A percentile compares a stretch with the other conserved stretches of the same genome.
phyloP scores from a whole-genome alignment of 2,113 vertebrate species.

The Salvelinus namaycush region DNA sequence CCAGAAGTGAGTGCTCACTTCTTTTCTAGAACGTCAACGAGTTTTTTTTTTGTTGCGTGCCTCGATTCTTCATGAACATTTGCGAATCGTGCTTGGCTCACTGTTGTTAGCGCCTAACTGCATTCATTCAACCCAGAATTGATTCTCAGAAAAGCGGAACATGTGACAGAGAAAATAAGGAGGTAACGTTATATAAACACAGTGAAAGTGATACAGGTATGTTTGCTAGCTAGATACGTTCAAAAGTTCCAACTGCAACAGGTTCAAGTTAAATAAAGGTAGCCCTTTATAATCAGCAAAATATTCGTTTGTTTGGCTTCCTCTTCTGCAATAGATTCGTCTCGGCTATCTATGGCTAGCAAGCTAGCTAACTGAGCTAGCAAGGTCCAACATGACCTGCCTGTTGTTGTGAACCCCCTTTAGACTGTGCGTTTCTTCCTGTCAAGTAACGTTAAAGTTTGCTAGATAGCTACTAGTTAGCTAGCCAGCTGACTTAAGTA shows the following conservation, averaged over 20 bases:
- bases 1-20: neutral
- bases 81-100: too few species aligned
- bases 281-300: too few species aligned
- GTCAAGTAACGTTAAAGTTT: too few species aligned
- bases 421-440: neutral
- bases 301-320: too few species aligned
- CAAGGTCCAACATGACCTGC: too few species aligned
- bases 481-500: too few species aligned
- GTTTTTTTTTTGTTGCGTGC: conserved; percentile 18
- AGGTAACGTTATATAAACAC: neutral
- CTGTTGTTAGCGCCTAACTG: neutral
- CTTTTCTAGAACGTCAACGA: conserved; percentile 37
- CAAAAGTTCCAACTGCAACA: neutral
- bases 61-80: neutral
- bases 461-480: too few species aligned
- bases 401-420: neutral
- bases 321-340: too few species aligned
- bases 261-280: neutral
- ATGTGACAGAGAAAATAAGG: neutral
- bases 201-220: neutral
- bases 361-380: too few species aligned
- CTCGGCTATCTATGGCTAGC: too few species aligned
- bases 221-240: neutral
- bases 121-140: neutral
- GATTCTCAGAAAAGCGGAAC: neutral